phyloP scores from a whole-genome alignment of 2,113 vertebrate genomes.

The Megaceryle torquata region DNA sequence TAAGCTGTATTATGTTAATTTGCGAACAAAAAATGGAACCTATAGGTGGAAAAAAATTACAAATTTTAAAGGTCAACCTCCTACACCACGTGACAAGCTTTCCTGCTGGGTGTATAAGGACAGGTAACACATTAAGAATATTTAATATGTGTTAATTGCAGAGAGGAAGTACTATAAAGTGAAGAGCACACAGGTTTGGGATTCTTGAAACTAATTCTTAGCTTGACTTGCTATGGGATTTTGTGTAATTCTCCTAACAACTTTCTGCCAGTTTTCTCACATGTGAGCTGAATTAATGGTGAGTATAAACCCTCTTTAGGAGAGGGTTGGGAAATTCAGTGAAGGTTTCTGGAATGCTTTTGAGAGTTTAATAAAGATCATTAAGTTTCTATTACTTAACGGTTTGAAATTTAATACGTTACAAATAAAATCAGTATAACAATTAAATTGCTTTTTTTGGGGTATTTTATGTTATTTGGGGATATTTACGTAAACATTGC shows the following conservation, averaged over 20 bases:
- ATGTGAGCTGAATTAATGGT: background rate
- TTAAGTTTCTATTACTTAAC: background rate
- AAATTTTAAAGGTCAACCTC: constrained; percentile 79
- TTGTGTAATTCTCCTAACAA: background rate
- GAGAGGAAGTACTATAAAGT: background rate
- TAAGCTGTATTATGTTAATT: constrained; percentile 88
- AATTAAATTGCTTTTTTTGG: background rate
- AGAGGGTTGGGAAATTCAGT: background rate
- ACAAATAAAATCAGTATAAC: background rate
- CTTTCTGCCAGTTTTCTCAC: background rate
- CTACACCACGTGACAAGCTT: constrained; percentile 93
- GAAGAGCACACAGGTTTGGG: background rate
- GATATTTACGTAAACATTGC: accelerated
- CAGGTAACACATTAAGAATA: constrained; percentile 71
- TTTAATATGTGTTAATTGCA: background rate
- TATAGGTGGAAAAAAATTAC: constrained; percentile 86
- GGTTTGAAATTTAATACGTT: background rate
- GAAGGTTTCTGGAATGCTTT: background rate
- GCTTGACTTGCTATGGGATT: background rate
- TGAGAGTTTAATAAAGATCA: background rate
- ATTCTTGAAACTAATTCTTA: background rate
- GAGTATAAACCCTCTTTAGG: background rate
- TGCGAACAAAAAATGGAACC: constrained; percentile 79
- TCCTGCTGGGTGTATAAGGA: constrained; percentile 92
- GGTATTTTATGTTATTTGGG: no score